Evolutionary conservation across 2,113 vertebrate genomes (phyloP).

Genomic region (Mustelus asterias): DNA sequence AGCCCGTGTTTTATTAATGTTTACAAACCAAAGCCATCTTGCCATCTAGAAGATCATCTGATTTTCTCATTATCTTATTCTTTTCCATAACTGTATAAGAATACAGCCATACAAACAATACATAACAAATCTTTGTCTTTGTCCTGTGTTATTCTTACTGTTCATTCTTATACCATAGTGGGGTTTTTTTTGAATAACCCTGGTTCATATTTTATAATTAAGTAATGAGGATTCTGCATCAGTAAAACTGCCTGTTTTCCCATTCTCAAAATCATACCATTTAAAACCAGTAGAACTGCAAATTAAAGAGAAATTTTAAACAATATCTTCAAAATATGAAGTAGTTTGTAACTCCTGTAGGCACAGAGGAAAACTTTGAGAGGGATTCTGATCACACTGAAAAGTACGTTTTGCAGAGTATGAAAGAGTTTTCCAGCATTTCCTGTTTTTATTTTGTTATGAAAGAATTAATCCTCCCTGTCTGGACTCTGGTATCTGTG

Average conservation of each 20-base stretch:
- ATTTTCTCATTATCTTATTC: background rate
- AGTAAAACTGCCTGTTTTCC: background rate
- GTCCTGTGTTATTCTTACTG: background rate
- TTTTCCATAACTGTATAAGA: background rate
- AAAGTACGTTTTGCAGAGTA: background rate
- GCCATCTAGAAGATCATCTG: background rate
- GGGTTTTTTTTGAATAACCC: background rate
- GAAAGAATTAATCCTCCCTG: background rate
- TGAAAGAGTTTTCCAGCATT: background rate
- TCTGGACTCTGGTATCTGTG: background rate
- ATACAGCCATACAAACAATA: background rate
- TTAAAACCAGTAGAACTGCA: background rate
- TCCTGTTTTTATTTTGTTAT: too few relatives aligned
- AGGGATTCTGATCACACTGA: background rate
- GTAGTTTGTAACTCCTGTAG: background rate
- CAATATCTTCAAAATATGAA: background rate
- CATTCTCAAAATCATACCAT: background rate
- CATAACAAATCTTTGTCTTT: background rate
- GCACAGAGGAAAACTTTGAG: background rate
- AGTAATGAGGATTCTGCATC: too few relatives aligned
- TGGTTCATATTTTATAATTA: background rate
- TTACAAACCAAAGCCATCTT: background rate
- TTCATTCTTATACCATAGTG: background rate
- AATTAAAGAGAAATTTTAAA: background rate
- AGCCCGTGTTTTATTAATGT: background rate